These are phyloP conservation scores for Erethizon dorsatum DNA, from an alignment of 2,797 vertebrate genomes.

Conservation along the genomic window DNA sequence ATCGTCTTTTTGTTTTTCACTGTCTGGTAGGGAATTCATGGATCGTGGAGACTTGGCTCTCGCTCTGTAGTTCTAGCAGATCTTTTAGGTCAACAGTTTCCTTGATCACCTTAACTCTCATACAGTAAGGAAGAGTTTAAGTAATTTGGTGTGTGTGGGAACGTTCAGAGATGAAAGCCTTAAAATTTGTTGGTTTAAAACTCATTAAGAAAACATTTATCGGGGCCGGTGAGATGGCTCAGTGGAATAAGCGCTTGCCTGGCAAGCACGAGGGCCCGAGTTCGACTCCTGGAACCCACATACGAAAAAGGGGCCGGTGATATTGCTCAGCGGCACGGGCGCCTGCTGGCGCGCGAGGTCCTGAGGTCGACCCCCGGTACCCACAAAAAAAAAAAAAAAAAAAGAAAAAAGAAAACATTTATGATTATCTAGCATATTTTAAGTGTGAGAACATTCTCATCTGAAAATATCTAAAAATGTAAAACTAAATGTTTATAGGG, in stretches of 20 bases:
- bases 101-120: conserved; percentile 28
- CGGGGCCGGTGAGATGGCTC: no score
- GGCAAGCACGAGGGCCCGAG: no score
- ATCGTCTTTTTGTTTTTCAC: not conserved
- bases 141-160: not conserved
- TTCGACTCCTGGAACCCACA: no score
- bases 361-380: no score
- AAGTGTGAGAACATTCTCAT: conserved; percentile 52
- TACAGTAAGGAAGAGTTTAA: not conserved
- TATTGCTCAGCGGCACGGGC: no score
- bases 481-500: conserved; percentile 2
- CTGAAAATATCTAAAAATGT: not conserved
- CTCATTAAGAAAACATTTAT: conserved; percentile 41
- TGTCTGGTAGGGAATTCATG: not conserved
- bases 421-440: not conserved
- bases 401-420: no score
- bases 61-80: not conserved
- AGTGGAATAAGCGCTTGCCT: no score
- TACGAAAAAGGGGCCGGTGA: no score
- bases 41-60: not conserved
- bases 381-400: no score
- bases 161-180: conserved; percentile 20
- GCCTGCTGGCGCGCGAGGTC: no score
- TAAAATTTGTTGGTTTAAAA: conserved; percentile 48
- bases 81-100: not conserved